Conservation (phyloP, 2,113 vertebrate species). For the Mormoops blainvillei region DNA sequence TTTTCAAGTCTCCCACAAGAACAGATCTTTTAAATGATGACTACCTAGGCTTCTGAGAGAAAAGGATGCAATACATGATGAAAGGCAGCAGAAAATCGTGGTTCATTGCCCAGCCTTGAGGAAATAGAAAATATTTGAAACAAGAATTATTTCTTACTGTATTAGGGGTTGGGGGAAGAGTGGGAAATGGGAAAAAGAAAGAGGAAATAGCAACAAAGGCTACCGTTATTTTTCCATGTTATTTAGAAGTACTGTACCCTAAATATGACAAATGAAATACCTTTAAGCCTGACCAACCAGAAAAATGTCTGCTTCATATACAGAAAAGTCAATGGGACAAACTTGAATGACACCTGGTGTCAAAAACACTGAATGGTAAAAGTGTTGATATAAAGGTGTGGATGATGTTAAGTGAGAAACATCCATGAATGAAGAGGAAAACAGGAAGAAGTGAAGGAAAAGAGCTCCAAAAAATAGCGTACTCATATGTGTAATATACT, state of each 20-base stretch:
- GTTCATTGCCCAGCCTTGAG: neutral
- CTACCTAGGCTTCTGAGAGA: neutral
- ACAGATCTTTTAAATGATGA: neutral
- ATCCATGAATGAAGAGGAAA: neutral
- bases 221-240: neutral
- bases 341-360: neutral
- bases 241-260: neutral
- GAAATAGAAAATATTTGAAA: neutral
- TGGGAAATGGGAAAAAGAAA: neutral
- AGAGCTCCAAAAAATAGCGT: neutral
- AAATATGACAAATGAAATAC: neutral
- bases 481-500: neutral
- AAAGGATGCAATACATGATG: neutral
- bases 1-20: neutral
- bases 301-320: neutral
- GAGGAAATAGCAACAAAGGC: neutral
- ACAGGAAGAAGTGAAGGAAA: neutral
- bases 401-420: neutral
- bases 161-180: too few species aligned
- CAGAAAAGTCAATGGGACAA: neutral
- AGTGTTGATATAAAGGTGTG: neutral
- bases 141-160: neutral
- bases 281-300: neutral
- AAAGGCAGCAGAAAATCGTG: neutral
- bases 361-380: neutral